Evolutionary conservation across 1,140 invertebrate genomes (phyloP).

Genomic region (Dreissena polymorpha): DNA sequence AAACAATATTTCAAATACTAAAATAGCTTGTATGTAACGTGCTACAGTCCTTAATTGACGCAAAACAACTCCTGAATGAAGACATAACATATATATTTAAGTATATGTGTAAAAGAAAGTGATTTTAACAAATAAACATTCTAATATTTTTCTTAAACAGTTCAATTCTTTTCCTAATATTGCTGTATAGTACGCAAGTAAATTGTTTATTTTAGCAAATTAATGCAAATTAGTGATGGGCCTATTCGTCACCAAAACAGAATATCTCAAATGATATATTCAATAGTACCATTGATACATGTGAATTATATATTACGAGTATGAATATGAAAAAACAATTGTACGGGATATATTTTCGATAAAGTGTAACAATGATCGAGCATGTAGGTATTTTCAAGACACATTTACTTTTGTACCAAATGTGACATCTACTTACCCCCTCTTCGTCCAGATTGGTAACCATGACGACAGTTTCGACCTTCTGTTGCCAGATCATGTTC

Average conservation of each 20-base stretch:
- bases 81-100: background rate
- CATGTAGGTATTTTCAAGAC: background rate
- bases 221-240: background rate
- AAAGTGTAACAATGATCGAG: too few relatives aligned
- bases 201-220: background rate
- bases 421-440: conserved; percentile 1
- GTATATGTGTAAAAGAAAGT: too few relatives aligned
- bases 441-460: conserved; percentile 84
- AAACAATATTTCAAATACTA: background rate
- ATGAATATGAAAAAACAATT: too few relatives aligned
- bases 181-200: too few relatives aligned
- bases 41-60: background rate
- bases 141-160: too few relatives aligned
- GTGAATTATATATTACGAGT: background rate
- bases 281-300: background rate
- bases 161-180: too few relatives aligned
- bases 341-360: too few relatives aligned
- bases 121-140: too few relatives aligned
- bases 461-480: conserved; percentile 93
- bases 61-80: background rate
- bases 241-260: background rate
- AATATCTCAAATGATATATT: background rate
- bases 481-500: conserved; percentile 97
- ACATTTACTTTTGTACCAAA: background rate
- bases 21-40: background rate